Evolutionary conservation across 2,113 vertebrate genomes (phyloP).

Genomic region (Pampusana beccarii): DNA sequence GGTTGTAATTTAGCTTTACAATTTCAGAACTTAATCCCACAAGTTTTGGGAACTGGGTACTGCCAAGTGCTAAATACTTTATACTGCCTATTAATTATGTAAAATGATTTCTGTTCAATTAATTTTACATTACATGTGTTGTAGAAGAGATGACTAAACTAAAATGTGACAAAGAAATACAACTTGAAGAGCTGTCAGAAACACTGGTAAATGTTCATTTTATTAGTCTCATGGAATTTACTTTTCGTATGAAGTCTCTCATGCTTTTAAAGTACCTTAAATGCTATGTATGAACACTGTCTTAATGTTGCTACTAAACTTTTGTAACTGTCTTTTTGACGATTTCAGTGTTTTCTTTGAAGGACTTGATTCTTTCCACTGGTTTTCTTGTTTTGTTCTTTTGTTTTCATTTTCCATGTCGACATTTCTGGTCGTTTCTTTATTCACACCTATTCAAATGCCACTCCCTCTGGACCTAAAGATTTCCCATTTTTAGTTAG

Average conservation of each 20-base stretch:
- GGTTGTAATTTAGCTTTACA: background rate
- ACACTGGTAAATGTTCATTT: constrained; percentile 76
- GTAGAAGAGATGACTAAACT: constrained; percentile 79
- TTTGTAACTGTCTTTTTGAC: background rate
- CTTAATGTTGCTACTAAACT: background rate
- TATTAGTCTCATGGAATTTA: background rate
- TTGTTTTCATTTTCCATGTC: background rate
- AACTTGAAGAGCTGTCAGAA: constrained; percentile 80
- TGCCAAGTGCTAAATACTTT: background rate
- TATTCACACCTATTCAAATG: background rate
- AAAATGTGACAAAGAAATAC: constrained; percentile 76
- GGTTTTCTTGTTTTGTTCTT: background rate
- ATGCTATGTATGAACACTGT: background rate
- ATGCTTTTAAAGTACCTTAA: background rate
- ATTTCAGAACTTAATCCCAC: background rate
- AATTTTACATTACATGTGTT: constrained; percentile 33
- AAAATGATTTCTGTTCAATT: background rate
- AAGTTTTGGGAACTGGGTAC: background rate
- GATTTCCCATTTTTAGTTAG: background rate
- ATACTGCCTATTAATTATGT: background rate
- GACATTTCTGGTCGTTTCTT: background rate
- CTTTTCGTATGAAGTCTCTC: background rate
- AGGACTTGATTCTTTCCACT: background rate
- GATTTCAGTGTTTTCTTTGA: background rate
- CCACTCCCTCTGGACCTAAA: background rate